A percentile compares a stretch with the other conserved stretches of the same genome.
phyloP scores from a whole-genome alignment of 2,797 vertebrate genomes.

The Eptatretus atami region DNA sequence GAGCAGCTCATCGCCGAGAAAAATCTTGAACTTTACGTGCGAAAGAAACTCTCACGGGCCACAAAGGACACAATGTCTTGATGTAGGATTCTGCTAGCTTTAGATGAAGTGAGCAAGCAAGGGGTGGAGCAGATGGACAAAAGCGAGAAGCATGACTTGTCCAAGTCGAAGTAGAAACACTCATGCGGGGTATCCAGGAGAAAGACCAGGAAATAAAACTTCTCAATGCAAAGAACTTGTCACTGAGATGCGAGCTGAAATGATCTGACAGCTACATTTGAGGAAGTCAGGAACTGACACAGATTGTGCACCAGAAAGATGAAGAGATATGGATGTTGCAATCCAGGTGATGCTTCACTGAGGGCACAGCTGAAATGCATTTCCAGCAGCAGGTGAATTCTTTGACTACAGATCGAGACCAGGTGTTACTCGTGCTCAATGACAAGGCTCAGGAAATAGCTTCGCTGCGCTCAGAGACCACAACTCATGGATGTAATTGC shows the following conservation, averaged over 20 bases:
- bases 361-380: conserved; percentile 23
- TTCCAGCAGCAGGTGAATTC: conserved; percentile 79
- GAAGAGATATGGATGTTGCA: conserved; percentile 66
- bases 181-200: conserved; percentile 68
- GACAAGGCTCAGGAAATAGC: conserved; percentile 85
- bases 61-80: conserved; percentile 18
- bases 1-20: conserved; percentile 34
- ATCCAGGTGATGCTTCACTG: conserved; percentile 29
- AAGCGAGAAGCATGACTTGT: conserved; percentile 80
- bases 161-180: conserved; percentile 50
- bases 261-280: conserved; percentile 32
- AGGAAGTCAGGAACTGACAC: conserved; percentile 59
- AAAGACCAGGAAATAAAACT: conserved; percentile 71
- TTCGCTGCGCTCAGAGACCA: conserved; percentile 56
- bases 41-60: conserved; percentile 28
- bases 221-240: conserved; percentile 66
- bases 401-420: conserved; percentile 47
- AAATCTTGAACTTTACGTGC: conserved; percentile 39
- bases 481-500: conserved; percentile 62
- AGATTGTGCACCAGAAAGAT: conserved; percentile 66
- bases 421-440: conserved; percentile 52
- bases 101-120: conserved; percentile 52
- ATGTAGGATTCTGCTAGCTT: conserved; percentile 26
- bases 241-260: conserved; percentile 49
- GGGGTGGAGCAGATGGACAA: conserved; percentile 45